Percentiles rank a stretch among this genome's conserved stretches.
Conservation (phyloP, 1,140 invertebrate species). For the Pseudomyrmex cubaensis region DNA sequence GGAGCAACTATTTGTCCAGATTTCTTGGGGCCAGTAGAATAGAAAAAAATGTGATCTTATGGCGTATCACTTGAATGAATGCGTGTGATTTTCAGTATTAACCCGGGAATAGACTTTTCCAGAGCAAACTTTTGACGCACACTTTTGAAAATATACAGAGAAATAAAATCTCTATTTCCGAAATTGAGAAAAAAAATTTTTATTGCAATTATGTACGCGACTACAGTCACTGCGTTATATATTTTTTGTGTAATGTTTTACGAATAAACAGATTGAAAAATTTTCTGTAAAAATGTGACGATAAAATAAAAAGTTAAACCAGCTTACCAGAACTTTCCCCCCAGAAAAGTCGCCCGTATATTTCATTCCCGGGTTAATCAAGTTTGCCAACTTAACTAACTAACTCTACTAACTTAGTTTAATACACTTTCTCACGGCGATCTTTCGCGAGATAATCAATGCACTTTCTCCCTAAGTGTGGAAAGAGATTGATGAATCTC, state of each 20-base stretch:
- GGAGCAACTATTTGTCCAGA: no score
- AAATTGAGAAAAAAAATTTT: no score
- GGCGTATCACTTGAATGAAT: not conserved
- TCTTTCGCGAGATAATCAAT: not conserved
- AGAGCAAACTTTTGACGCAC: not conserved
- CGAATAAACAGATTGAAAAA: slow-evolving; percentile 8
- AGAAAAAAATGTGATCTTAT: slow-evolving; percentile 7
- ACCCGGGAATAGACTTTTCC: slow-evolving; percentile 1
- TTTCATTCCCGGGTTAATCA: slow-evolving; percentile 40
- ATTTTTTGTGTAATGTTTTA: not conserved
- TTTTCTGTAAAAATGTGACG: not conserved
- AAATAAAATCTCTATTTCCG: not conserved
- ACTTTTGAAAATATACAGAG: no score
- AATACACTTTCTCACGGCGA: slow-evolving; percentile 9
- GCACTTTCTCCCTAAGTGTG: not conserved
- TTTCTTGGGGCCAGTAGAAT: no score
- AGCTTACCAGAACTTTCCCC: no score
- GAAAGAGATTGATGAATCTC: slow-evolving; percentile 7
- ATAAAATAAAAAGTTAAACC: not conserved
- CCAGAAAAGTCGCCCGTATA: not conserved
- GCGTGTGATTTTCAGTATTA: slow-evolving; percentile 28
- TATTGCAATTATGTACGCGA: no score
- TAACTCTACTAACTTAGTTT: slow-evolving; percentile 61
- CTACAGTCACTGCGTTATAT: no score
- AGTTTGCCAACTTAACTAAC: slow-evolving; percentile 33